These are phyloP conservation scores for Scaeva pyrastri DNA, from an alignment of 2,888 invertebrate genomes.

Conservation along the genomic window DNA sequence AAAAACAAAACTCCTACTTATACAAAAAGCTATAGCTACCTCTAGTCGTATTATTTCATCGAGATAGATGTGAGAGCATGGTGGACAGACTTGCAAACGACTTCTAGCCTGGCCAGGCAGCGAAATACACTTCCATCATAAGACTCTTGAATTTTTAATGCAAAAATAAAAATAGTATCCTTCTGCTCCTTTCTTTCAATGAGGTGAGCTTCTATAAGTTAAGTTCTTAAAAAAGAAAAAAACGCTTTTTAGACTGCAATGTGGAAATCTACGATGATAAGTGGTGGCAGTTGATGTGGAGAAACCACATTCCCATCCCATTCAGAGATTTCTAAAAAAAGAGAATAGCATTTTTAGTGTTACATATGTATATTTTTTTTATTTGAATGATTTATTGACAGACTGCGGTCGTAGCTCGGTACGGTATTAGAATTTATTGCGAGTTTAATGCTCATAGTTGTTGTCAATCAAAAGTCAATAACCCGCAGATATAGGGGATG, in stretches of 20 bases:
- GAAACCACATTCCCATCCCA: not conserved
- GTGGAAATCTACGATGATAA: not conserved
- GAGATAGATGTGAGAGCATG: not conserved
- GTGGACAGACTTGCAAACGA: no score
- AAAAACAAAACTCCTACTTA: conserved; percentile 14
- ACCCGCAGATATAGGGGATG: not conserved
- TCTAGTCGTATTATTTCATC: conserved; percentile 10
- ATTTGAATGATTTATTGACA: conserved; percentile 62
- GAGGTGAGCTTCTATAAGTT: not conserved
- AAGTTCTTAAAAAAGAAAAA: no score
- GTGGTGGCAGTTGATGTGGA: not conserved
- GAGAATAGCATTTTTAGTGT: conserved; percentile 24
- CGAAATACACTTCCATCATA: conserved; percentile 27
- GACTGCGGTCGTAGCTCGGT: not conserved
- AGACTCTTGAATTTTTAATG: conserved; percentile 54
- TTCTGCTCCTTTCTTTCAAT: conserved; percentile 36
- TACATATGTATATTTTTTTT: conserved; percentile 16
- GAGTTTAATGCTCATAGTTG: not conserved
- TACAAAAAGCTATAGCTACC: not conserved
- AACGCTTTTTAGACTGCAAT: not conserved
- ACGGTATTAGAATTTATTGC: not conserved
- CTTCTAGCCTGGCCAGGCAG: not conserved
- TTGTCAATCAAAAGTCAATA: conserved; percentile 53
- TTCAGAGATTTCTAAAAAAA: not conserved
- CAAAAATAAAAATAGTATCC: conserved; percentile 13